These are phyloP conservation scores for Platynereis dumerilii DNA, from an alignment of 2,888 invertebrate species.

Conservation along the genomic window DNA sequence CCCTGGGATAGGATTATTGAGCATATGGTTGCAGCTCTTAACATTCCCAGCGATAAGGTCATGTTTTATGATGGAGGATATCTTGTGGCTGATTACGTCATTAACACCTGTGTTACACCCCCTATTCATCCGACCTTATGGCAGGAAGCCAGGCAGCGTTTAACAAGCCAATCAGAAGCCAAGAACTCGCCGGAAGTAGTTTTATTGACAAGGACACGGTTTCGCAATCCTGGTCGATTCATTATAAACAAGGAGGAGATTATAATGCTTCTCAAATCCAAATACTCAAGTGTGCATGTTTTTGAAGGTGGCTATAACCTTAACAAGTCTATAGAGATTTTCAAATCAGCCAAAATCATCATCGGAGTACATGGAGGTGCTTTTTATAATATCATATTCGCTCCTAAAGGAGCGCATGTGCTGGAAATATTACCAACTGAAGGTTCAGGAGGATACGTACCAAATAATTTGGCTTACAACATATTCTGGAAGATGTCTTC, in stretches of 20 bases:
- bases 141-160: slow-evolving; percentile 18
- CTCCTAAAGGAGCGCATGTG: slow-evolving; percentile 13
- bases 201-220: slow-evolving; percentile 16
- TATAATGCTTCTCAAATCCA: slow-evolving; percentile 1
- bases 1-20: slow-evolving; percentile 25
- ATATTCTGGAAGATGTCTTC: slow-evolving; percentile 22
- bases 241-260: slow-evolving; percentile 23
- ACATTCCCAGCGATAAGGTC: slow-evolving; percentile 16
- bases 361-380: slow-evolving; percentile 33
- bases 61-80: slow-evolving; percentile 14
- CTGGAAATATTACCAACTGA: slow-evolving; percentile 25
- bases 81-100: slow-evolving; percentile 12
- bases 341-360: slow-evolving; percentile 18
- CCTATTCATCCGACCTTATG: slow-evolving; percentile 26
- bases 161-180: slow-evolving; percentile 3
- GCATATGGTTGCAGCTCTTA: slow-evolving; percentile 16
- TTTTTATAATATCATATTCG: slow-evolving; percentile 27
- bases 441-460: slow-evolving; percentile 15
- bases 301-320: slow-evolving; percentile 22
- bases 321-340: slow-evolving; percentile 9
- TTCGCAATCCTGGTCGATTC: slow-evolving; percentile 21
- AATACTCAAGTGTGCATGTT: slow-evolving; percentile 15
- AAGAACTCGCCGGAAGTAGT: slow-evolving; percentile 8
- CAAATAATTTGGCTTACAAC: slow-evolving; percentile 13
- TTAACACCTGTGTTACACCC: slow-evolving; percentile 27